These are phyloP conservation scores for Leptinotarsa juncta DNA, from an alignment of 2,888 invertebrate species.

Conservation along the genomic window DNA sequence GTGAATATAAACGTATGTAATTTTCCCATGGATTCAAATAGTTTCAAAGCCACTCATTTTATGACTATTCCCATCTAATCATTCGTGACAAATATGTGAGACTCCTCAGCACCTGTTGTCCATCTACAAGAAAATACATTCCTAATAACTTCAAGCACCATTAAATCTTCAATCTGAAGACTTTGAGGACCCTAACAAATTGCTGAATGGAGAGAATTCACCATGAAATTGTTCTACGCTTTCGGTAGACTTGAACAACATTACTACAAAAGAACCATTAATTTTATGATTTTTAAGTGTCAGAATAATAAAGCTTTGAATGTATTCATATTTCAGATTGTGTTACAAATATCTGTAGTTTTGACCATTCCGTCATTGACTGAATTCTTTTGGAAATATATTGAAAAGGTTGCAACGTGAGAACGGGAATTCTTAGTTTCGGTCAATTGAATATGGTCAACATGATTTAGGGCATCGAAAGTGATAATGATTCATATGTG, in stretches of 20 bases:
- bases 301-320: conserved; percentile 3
- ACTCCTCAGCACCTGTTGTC: conserved; percentile 6
- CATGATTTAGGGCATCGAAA: too few species aligned
- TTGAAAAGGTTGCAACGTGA: background rate
- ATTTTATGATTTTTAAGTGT: conserved; percentile 15
- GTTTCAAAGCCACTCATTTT: too few species aligned
- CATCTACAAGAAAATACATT: conserved; percentile 8
- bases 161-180: conserved; percentile 7
- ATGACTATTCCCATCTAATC: too few species aligned
- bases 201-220: conserved; percentile 11
- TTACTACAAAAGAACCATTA: conserved; percentile 12
- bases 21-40: too few species aligned
- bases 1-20: too few species aligned
- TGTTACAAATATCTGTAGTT: background rate
- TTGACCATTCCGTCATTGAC: conserved; percentile 15
- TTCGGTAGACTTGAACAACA: conserved; percentile 9
- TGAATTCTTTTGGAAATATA: background rate
- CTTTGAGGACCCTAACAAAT: conserved; percentile 7
- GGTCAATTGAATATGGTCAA: background rate
- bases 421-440: background rate
- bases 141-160: conserved; percentile 11
- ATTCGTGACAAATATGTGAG: background rate
- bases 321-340: conserved; percentile 5
- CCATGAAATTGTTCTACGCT: conserved; percentile 12
- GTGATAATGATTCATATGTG: too few species aligned